Evolutionary conservation across 2,888 invertebrate genomes (phyloP).

Genomic region (Ypsolopha scabrella): DNA sequence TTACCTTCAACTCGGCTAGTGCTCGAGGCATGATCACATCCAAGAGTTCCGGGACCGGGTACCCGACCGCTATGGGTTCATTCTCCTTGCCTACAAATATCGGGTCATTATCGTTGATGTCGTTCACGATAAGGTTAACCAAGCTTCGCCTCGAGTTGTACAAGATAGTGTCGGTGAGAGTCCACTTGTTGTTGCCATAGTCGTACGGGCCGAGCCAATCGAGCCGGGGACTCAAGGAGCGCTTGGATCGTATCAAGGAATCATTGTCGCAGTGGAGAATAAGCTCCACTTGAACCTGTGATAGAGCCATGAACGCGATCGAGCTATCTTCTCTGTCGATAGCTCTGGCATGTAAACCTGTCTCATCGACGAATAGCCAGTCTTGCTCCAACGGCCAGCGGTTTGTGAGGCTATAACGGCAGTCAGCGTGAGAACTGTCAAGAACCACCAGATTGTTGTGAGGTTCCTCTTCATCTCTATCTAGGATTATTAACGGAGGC

Average conservation of each 20-base stretch:
- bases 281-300: slow-evolving; percentile 60
- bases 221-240: slow-evolving; percentile 24
- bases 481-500: slow-evolving; percentile 44
- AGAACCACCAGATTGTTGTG: slow-evolving; percentile 37
- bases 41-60: slow-evolving; percentile 47
- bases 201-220: slow-evolving; percentile 37
- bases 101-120: slow-evolving; percentile 66
- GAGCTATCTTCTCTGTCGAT: slow-evolving; percentile 58
- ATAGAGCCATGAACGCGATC: slow-evolving; percentile 55
- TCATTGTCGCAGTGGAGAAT: slow-evolving; percentile 36
- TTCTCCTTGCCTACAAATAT: slow-evolving; percentile 43
- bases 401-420: slow-evolving; percentile 38
- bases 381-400: slow-evolving; percentile 46
- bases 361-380: slow-evolving; percentile 51
- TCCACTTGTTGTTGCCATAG: slow-evolving; percentile 48
- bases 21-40: slow-evolving; percentile 48
- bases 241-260: slow-evolving; percentile 23
- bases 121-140: slow-evolving; percentile 61
- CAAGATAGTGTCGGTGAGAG: slow-evolving; percentile 43
- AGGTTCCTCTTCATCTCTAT: slow-evolving; percentile 48
- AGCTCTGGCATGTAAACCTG: slow-evolving; percentile 35
- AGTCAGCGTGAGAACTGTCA: slow-evolving; percentile 26
- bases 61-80: slow-evolving; percentile 53
- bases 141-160: slow-evolving; percentile 45
- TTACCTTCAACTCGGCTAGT: slow-evolving; percentile 55